Percentiles rank a stretch among this genome's conserved stretches.
These are phyloP conservation scores for Drosophila setifemur DNA, from an alignment of 1,140 invertebrate species.

Conservation along the genomic window DNA sequence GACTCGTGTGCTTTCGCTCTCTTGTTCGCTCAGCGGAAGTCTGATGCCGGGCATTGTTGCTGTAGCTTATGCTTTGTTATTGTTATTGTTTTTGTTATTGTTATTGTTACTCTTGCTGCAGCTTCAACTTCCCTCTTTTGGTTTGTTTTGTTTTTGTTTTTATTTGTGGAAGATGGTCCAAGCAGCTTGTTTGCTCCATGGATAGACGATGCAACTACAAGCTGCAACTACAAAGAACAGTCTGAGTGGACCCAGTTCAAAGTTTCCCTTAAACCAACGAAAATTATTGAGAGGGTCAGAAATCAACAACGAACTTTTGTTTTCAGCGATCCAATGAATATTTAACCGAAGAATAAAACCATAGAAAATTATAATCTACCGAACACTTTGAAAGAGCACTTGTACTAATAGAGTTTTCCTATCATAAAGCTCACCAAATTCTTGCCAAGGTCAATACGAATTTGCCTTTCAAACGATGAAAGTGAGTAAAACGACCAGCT, in stretches of 20 bases:
- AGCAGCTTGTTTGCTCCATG: conserved; percentile 36
- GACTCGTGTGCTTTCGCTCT: not conserved
- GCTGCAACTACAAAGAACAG: not conserved
- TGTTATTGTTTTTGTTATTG: conserved; percentile 35
- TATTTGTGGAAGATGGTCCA: conserved; percentile 1
- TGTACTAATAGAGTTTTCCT: too few species aligned
- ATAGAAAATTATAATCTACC: too few species aligned
- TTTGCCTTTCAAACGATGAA: too few species aligned
- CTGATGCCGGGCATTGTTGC: conserved; percentile 30
- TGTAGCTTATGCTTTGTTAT: too few species aligned
- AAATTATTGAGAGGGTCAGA: not conserved
- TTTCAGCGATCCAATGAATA: too few species aligned
- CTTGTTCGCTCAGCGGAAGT: conserved; percentile 55
- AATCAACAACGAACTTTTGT: too few species aligned
- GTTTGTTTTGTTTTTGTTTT: conserved; percentile 6
- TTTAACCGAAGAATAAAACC: too few species aligned
- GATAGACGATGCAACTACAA: conserved; percentile 9
- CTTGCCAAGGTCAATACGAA: not conserved
- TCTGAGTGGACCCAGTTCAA: conserved; percentile 23
- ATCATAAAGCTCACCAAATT: too few species aligned
- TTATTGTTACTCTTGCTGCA: conserved; percentile 18
- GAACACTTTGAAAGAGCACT: not conserved
- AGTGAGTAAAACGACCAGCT: too few species aligned
- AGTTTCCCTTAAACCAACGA: too few species aligned
- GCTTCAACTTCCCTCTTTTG: conserved; percentile 24